Conservation (phyloP, 2,113 vertebrate genomes). For the Ciconia maguari region DNA sequence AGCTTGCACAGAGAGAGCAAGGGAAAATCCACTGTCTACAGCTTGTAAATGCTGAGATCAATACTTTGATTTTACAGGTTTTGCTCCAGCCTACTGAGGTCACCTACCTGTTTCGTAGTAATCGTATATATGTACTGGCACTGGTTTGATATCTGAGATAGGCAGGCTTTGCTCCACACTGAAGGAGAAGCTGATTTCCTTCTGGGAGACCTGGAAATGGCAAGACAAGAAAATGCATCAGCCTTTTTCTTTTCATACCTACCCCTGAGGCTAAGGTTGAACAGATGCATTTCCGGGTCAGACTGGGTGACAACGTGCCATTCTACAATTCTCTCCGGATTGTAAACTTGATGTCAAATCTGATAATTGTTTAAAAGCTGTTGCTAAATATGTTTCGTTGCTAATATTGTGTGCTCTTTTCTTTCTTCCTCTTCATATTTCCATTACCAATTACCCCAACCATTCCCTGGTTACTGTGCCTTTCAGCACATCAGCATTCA, state of each 20-base stretch:
- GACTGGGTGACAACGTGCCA: not conserved
- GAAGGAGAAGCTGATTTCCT: slow-evolving; percentile 56
- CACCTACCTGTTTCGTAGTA: slow-evolving; percentile 82
- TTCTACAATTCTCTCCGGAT: not conserved
- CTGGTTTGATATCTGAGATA: slow-evolving; percentile 78
- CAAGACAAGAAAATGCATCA: not conserved
- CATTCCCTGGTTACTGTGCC: not conserved
- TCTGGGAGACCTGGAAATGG: slow-evolving; percentile 26
- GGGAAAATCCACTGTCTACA: not conserved
- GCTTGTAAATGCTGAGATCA: not conserved
- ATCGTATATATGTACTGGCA: slow-evolving; percentile 78
- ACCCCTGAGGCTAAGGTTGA: not conserved
- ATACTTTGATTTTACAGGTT: not conserved
- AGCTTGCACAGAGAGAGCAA: not conserved
- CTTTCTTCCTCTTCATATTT: not conserved
- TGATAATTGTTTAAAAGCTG: not conserved
- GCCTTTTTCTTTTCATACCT: not conserved
- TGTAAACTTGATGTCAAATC: not conserved
- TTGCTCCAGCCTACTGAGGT: not conserved
- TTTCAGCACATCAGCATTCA: not conserved
- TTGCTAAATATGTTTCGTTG: not conserved
- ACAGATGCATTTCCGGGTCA: not conserved
- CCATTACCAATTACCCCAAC: not conserved
- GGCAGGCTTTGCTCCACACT: slow-evolving; percentile 64
- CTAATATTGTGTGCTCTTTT: not conserved